These are phyloP conservation scores for Symphodus melops DNA, from an alignment of 2,113 vertebrate genomes.

Conservation along the genomic window DNA sequence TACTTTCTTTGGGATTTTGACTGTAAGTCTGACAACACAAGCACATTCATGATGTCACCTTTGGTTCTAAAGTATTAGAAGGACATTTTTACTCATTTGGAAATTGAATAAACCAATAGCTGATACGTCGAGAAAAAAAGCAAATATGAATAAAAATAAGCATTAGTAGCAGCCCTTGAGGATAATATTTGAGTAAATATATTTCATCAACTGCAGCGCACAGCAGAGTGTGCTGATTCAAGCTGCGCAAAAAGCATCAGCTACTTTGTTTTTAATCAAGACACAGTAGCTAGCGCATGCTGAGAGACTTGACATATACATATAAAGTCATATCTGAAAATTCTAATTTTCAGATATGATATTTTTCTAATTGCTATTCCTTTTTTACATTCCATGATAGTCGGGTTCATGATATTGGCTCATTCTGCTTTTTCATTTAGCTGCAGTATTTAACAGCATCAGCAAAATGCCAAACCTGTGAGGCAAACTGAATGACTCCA, in stretches of 20 bases:
- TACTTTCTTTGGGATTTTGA: no score
- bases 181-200: slow-evolving; percentile 1
- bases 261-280: slow-evolving; percentile 14
- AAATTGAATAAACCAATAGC: neutral
- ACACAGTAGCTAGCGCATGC: neutral
- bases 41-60: no score
- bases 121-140: slow-evolving; percentile 4
- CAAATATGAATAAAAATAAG: neutral
- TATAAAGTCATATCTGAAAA: no score
- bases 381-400: neutral
- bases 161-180: slow-evolving; percentile 5
- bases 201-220: neutral
- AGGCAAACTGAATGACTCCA: slow-evolving; percentile 38
- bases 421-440: slow-evolving; percentile 18
- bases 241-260: neutral
- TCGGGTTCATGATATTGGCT: neutral
- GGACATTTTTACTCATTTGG: no score
- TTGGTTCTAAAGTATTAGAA: no score
- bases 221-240: neutral
- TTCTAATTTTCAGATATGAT: neutral
- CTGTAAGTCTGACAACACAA: no score
- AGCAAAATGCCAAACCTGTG: slow-evolving; percentile 38
- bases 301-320: neutral
- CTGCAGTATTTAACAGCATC: slow-evolving; percentile 14
- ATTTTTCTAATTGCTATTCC: slow-evolving; percentile 17